A percentile compares a stretch with the other conserved stretches of the same genome.
phyloP scores from a whole-genome alignment of 2,888 invertebrate genomes.

The Nebria salina region DNA sequence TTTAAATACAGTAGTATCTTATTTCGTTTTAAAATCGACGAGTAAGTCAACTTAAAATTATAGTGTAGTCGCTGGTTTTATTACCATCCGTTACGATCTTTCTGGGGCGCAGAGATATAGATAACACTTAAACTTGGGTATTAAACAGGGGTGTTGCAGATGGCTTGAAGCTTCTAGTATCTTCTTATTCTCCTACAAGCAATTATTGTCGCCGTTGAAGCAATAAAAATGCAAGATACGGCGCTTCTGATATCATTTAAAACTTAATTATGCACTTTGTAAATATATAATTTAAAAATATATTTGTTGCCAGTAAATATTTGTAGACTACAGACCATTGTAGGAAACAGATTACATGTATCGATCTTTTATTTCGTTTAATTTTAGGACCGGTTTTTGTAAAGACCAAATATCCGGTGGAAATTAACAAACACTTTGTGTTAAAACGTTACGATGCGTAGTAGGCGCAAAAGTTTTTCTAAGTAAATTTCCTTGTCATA shows the following conservation, averaged over 20 bases:
- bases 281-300: not conserved
- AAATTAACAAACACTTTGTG: not conserved
- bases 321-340: not conserved
- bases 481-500: not conserved
- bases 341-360: no score
- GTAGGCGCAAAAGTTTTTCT: not conserved
- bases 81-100: slow-evolving; percentile 39
- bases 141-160: slow-evolving; percentile 37
- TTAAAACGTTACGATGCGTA: not conserved
- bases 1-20: not conserved
- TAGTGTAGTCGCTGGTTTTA: slow-evolving; percentile 29
- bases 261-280: not conserved
- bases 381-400: not conserved
- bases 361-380: not conserved
- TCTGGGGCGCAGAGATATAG: slow-evolving; percentile 25
- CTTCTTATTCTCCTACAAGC: slow-evolving; percentile 19
- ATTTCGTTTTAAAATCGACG: not conserved
- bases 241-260: not conserved
- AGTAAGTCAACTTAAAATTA: slow-evolving; percentile 41
- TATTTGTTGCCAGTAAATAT: not conserved
- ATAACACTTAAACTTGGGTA: slow-evolving; percentile 37
- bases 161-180: slow-evolving; percentile 7
- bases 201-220: slow-evolving; percentile 32
- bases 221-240: not conserved
- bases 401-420: not conserved